phyloP scores from a whole-genome alignment of 1,140 invertebrate genomes.

The Cheumatopsyche charites region DNA sequence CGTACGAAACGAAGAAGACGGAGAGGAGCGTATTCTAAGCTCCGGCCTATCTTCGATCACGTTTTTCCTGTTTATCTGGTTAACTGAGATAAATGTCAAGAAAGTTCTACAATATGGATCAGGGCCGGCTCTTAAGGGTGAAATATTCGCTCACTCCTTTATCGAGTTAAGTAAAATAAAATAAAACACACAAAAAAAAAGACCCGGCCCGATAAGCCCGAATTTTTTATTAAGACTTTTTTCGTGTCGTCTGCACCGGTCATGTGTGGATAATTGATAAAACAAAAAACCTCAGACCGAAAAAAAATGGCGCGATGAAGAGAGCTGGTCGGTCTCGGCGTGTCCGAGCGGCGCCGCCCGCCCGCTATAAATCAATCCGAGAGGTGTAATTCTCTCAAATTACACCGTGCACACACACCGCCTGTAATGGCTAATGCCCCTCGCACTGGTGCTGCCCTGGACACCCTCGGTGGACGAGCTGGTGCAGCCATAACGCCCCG shows the following conservation, averaged over 20 bases:
- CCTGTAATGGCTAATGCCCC: conserved; percentile 31
- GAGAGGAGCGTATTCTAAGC: conserved; percentile 21
- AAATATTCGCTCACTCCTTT: conserved; percentile 5
- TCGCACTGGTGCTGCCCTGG: conserved; percentile 5
- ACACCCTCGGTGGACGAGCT: neutral
- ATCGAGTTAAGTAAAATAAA: neutral
- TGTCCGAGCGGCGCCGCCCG: conserved; percentile 36
- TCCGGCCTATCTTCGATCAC: conserved; percentile 20
- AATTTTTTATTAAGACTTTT: neutral
- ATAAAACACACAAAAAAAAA: neutral
- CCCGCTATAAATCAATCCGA: conserved; percentile 39
- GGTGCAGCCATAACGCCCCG: no score
- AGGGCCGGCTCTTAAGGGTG: conserved; percentile 17
- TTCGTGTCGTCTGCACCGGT: conserved; percentile 5
- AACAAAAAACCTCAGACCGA: neutral
- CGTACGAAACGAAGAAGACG: conserved; percentile 11
- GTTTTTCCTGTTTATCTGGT: conserved; percentile 28
- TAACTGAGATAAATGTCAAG: conserved; percentile 27
- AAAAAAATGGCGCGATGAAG: conserved; percentile 35
- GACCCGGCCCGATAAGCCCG: no score
- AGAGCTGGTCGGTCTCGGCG: conserved; percentile 24
- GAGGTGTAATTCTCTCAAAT: conserved; percentile 40
- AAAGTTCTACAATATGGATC: conserved; percentile 24
- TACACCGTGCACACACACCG: conserved; percentile 28
- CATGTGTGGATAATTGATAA: conserved; percentile 35